Evolutionary conservation across 2,113 vertebrate species (phyloP).

Genomic region (Sula dactylatra): DNA sequence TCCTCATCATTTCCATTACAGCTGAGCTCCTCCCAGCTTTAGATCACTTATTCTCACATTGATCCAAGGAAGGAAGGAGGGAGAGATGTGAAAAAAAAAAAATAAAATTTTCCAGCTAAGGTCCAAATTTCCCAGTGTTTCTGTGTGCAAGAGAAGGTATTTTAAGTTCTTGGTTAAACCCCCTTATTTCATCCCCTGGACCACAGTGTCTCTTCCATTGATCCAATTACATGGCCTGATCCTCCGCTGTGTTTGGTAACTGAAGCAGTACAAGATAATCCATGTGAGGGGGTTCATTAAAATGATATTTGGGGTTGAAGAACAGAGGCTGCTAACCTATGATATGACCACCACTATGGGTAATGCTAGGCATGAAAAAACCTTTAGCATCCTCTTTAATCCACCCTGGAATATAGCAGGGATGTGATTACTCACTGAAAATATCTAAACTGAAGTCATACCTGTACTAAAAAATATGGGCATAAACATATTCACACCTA

Average conservation of each 20-base stretch:
- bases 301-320: neutral
- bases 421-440: neutral
- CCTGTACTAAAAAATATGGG: neutral
- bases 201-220: neutral
- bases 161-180: neutral
- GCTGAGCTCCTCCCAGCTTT: neutral
- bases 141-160: neutral
- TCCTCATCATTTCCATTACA: neutral
- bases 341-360: neutral
- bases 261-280: neutral
- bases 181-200: neutral
- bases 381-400: neutral
- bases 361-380: neutral
- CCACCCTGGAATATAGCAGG: neutral
- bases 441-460: neutral
- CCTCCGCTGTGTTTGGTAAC: neutral
- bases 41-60: neutral
- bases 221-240: neutral
- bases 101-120: neutral
- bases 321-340: neutral
- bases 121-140: neutral
- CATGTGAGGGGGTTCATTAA: neutral
- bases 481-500: neutral
- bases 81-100: neutral
- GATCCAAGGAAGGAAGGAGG: neutral